phyloP scores from a whole-genome alignment of 2,113 vertebrate genomes.

The Blennius ocellaris region DNA sequence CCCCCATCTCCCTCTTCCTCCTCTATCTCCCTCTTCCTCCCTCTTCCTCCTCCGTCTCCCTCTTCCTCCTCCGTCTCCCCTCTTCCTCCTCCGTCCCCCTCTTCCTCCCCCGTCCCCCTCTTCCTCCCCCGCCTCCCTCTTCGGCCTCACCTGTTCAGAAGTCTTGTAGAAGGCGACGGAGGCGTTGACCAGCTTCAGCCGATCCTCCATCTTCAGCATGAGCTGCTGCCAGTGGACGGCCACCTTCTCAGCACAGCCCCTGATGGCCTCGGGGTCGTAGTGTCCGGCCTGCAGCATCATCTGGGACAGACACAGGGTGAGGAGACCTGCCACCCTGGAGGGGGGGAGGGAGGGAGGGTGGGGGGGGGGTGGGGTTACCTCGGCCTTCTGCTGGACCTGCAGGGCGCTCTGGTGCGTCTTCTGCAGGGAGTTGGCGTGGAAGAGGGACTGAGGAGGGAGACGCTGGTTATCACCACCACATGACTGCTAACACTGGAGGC shows the following conservation, averaged over 20 bases:
- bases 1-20: too few relatives aligned
- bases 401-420: slow-evolving; percentile 99
- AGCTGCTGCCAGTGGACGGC: slow-evolving; percentile 98
- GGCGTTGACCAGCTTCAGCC: slow-evolving; percentile 97
- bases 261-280: slow-evolving; percentile 93
- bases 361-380: slow-evolving; percentile 72
- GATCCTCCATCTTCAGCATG: slow-evolving; percentile 99
- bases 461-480: too few relatives aligned
- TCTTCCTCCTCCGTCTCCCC: too few relatives aligned
- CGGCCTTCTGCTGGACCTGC: slow-evolving; percentile 97
- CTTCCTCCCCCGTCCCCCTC: too few relatives aligned
- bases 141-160: slow-evolving; percentile 99
- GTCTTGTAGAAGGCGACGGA: slow-evolving; percentile 99
- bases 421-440: slow-evolving; percentile 98
- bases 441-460: slow-evolving; percentile 88
- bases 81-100: too few relatives aligned
- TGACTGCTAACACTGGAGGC: too few relatives aligned
- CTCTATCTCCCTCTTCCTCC: too few relatives aligned
- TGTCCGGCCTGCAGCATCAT: slow-evolving; percentile 93
- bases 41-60: too few relatives aligned
- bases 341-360: neutral
- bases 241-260: slow-evolving; percentile 95
- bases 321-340: too few relatives aligned
- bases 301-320: too few relatives aligned
- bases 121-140: too few relatives aligned